Evolutionary conservation across 2,113 vertebrate species (phyloP).

Genomic region (Apodemus speciosus): DNA sequence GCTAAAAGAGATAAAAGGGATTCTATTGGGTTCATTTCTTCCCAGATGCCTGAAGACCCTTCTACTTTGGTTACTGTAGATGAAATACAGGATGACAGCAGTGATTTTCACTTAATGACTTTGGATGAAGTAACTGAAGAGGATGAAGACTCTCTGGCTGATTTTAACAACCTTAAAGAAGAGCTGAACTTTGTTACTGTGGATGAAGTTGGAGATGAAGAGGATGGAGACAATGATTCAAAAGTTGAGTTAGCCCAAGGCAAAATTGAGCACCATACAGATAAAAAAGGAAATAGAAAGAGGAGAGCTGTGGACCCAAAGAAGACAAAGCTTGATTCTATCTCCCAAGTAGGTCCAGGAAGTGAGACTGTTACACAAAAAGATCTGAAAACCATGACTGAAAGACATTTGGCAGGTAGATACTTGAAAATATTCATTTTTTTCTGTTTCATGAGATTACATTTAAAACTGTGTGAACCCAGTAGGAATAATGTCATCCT

Average conservation of each 20-base stretch:
- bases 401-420: conserved; percentile 69
- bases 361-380: conserved; percentile 45
- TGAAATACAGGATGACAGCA: conserved; percentile 82
- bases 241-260: conserved; percentile 66
- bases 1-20: conserved; percentile 72
- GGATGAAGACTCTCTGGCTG: conserved; percentile 84
- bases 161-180: conserved; percentile 86
- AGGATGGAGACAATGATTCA: conserved; percentile 80
- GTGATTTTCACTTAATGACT: conserved; percentile 84
- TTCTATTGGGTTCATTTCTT: conserved; percentile 67
- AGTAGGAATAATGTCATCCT: conserved; percentile 14
- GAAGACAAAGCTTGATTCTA: conserved; percentile 66
- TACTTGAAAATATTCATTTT: conserved; percentile 52
- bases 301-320: conserved; percentile 38
- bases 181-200: conserved; percentile 90
- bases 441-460: conserved; percentile 57
- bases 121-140: conserved; percentile 87
- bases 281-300: conserved; percentile 53
- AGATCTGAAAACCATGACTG: conserved; percentile 43
- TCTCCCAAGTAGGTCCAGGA: not conserved
- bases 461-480: conserved; percentile 36
- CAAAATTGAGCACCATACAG: conserved; percentile 59
- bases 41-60: conserved; percentile 82
- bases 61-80: conserved; percentile 83
- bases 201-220: conserved; percentile 90